These are phyloP conservation scores for Euthynnus affinis DNA, from an alignment of 2,797 vertebrate species.

Conservation along the genomic window DNA sequence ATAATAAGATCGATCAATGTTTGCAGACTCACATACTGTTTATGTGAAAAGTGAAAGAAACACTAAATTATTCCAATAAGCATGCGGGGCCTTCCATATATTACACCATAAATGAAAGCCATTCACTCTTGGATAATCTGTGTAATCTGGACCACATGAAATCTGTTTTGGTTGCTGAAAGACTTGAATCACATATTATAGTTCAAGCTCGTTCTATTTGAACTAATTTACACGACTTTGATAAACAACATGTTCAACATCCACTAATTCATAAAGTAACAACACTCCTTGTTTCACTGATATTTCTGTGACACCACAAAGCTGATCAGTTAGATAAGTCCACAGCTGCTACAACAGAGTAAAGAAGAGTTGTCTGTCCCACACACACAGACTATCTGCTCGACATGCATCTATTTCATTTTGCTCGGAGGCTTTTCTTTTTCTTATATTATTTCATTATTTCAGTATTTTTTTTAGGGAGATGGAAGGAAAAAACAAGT, in stretches of 20 bases:
- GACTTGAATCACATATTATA: not conserved
- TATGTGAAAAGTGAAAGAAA: too few species aligned
- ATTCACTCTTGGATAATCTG: not conserved
- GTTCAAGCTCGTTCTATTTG: not conserved
- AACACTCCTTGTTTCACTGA: not conserved
- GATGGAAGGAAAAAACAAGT: not conserved
- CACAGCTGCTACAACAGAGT: constrained; percentile 14
- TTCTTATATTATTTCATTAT: not conserved
- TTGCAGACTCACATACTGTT: too few species aligned
- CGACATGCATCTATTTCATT: not conserved
- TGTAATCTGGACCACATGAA: not conserved
- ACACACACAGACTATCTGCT: not conserved
- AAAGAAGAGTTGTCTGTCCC: not conserved
- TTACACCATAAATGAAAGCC: not conserved
- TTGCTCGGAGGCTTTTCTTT: not conserved
- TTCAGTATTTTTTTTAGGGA: not conserved
- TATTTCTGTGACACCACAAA: not conserved
- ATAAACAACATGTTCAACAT: not conserved
- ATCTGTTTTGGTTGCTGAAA: not conserved
- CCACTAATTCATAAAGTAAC: not conserved
- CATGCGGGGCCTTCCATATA: not conserved
- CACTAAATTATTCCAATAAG: too few species aligned
- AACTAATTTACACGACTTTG: too few species aligned
- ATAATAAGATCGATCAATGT: too few species aligned
- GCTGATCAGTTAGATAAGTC: constrained; percentile 26